Conservation (phyloP, 2,113 vertebrate genomes). For the Copsychus sechellarum region DNA sequence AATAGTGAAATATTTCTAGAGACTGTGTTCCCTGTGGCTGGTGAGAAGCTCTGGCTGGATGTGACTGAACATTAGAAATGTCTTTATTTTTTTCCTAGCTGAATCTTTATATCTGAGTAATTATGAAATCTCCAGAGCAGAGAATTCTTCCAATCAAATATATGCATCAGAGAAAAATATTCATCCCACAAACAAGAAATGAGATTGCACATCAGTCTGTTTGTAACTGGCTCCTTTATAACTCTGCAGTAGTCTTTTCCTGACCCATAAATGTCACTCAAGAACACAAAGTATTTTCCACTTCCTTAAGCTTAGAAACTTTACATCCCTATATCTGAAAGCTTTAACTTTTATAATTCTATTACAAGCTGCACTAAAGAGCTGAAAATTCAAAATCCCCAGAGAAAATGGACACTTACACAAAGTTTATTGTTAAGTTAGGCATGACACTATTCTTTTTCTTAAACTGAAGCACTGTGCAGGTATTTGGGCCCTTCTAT, state of each 20-base stretch:
- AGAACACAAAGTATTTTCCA: background rate
- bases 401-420: background rate
- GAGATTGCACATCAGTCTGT: background rate
- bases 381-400: background rate
- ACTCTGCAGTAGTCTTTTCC: background rate
- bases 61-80: background rate
- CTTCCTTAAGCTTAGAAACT: background rate
- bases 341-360: background rate
- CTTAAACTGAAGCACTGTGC: background rate
- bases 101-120: background rate
- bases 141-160: background rate
- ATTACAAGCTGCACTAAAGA: background rate
- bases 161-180: background rate
- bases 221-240: background rate
- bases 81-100: background rate
- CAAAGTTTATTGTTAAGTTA: background rate
- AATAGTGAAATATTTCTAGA: background rate
- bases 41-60: background rate
- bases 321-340: background rate
- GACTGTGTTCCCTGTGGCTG: background rate
- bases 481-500: background rate
- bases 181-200: background rate
- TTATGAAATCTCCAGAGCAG: background rate
- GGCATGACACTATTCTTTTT: background rate
- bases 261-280: background rate